Percentiles rank a stretch among this genome's conserved stretches.
These are phyloP conservation scores for Ataeniobius toweri DNA, from an alignment of 2,797 vertebrate species.

Conservation along the genomic window DNA sequence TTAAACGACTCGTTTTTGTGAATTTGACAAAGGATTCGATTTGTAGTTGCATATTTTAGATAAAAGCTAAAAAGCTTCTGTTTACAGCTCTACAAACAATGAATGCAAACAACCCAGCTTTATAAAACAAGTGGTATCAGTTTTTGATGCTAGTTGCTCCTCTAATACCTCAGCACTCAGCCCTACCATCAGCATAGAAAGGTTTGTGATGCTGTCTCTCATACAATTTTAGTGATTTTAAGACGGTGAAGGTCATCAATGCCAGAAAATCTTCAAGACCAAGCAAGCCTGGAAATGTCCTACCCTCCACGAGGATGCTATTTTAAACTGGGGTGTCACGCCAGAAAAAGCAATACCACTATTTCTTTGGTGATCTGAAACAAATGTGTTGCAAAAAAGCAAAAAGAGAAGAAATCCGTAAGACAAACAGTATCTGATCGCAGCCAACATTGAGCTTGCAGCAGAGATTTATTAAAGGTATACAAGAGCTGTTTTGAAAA, in stretches of 20 bases:
- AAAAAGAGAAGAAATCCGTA: not conserved
- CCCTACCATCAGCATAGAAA: not conserved
- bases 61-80: not conserved
- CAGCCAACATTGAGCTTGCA: not conserved
- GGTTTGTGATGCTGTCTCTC: not conserved
- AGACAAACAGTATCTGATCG: not conserved
- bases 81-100: not conserved
- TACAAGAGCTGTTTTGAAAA: not conserved
- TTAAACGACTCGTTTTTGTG: not conserved
- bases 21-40: not conserved
- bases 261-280: not conserved
- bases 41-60: not conserved
- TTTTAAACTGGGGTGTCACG: not conserved
- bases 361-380: too few species aligned
- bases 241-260: not conserved
- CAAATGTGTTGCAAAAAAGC: not conserved
- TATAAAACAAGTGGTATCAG: not conserved
- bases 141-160: not conserved
- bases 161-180: not conserved
- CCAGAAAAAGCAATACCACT: not conserved
- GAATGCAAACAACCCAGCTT: not conserved
- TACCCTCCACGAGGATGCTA: not conserved
- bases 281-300: not conserved
- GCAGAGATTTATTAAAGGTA: not conserved
- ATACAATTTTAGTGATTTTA: not conserved